phyloP scores from a whole-genome alignment of 1,140 invertebrate genomes.

The Mamestra configurata region DNA sequence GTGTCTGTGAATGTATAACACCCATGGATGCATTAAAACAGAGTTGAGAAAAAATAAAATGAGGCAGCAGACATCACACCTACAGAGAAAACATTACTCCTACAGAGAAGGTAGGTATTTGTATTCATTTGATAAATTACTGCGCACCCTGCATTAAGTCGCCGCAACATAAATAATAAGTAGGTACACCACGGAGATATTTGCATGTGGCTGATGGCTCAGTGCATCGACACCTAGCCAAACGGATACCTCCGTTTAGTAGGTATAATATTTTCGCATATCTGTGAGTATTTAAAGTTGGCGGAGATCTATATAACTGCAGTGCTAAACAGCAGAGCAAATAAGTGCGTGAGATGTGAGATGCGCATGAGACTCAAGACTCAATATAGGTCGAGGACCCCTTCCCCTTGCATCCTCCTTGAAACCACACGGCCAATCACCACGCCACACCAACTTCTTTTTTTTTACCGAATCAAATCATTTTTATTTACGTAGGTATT shows the following conservation, averaged over 20 bases:
- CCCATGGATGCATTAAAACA: no score
- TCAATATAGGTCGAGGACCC: slow-evolving; percentile 83
- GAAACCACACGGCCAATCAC: slow-evolving; percentile 80
- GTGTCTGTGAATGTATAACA: no score
- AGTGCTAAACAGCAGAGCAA: slow-evolving; percentile 45
- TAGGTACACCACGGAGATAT: not conserved
- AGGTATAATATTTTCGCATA: no score
- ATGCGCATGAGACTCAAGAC: slow-evolving; percentile 39
- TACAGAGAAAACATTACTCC: no score
- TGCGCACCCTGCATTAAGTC: not conserved
- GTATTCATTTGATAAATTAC: slow-evolving; percentile 5
- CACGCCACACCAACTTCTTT: slow-evolving; percentile 67
- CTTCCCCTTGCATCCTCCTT: slow-evolving; percentile 85
- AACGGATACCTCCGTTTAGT: no score
- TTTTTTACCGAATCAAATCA: slow-evolving; percentile 85
- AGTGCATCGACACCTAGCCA: not conserved
- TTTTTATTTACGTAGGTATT: slow-evolving; percentile 83
- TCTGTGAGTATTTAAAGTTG: not conserved
- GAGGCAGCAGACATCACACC: no score
- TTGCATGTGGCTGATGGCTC: not conserved
- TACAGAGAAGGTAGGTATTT: not conserved
- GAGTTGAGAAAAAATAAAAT: no score
- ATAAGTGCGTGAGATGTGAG: slow-evolving; percentile 49
- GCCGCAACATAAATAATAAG: no score
- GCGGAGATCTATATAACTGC: slow-evolving; percentile 32